These are phyloP conservation scores for Pentalonia nigronervosa DNA, from an alignment of 1,140 invertebrate genomes.

Conservation along the genomic window DNA sequence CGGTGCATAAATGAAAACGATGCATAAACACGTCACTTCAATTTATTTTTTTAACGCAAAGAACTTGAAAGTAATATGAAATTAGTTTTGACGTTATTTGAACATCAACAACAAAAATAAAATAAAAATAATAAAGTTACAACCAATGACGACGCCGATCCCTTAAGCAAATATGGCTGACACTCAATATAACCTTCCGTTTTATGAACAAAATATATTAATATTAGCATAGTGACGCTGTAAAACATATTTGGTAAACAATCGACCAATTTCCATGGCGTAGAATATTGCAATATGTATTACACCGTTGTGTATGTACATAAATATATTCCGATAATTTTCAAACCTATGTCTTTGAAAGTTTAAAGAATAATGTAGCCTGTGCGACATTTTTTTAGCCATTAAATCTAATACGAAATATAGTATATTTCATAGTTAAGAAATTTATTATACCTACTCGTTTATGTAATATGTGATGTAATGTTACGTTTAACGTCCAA, in stretches of 20 bases:
- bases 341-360: neutral
- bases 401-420: neutral
- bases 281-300: neutral
- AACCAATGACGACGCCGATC: neutral
- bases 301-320: neutral
- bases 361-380: neutral
- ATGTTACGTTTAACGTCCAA: neutral
- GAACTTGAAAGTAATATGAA: neutral
- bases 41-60: conserved; percentile 4
- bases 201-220: conserved; percentile 4
- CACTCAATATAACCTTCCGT: conserved; percentile 9
- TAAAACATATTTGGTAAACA: conserved; percentile 18
- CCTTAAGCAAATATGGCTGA: neutral
- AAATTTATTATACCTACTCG: too few relatives aligned
- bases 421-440: too few relatives aligned
- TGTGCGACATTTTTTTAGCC: neutral
- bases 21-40: conserved; percentile 28
- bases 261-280: neutral
- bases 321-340: neutral
- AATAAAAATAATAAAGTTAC: neutral
- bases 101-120: neutral
- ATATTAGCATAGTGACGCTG: neutral
- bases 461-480: too few relatives aligned
- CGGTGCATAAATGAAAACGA: neutral
- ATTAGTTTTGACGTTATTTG: neutral